These are phyloP conservation scores for Drosophila peninsularis DNA, from an alignment of 2,888 invertebrate genomes.

Conservation along the genomic window DNA sequence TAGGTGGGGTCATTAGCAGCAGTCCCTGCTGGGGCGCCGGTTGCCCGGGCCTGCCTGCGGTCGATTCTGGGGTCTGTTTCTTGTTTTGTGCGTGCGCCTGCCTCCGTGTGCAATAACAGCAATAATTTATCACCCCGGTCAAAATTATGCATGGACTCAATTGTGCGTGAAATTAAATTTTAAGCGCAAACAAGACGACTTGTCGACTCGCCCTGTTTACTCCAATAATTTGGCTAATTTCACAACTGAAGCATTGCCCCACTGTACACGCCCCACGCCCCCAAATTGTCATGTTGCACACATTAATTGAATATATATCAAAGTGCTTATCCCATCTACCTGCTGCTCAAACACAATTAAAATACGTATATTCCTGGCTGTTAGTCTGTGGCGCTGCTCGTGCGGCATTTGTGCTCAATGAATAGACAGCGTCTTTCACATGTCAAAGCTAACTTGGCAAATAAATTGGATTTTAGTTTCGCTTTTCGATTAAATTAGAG, in stretches of 20 bases:
- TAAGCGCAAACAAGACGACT: constrained; percentile 78
- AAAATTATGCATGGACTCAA: constrained; percentile 81
- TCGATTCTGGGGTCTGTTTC: constrained; percentile 40
- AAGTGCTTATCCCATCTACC: constrained; percentile 22
- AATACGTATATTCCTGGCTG: not conserved
- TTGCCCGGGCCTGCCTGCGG: constrained; percentile 37
- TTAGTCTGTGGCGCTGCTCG: not conserved
- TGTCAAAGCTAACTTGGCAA: not conserved
- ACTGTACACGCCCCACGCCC: not conserved
- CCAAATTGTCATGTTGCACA: constrained; percentile 30
- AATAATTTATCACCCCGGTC: constrained; percentile 81
- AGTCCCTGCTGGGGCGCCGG: constrained; percentile 28
- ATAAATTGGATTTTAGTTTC: not conserved
- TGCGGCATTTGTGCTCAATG: not conserved
- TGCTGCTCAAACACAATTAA: constrained; percentile 37
- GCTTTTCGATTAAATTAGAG: not conserved
- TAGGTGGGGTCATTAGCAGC: constrained; percentile 68
- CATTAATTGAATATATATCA: constrained; percentile 69
- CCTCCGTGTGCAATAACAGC: constrained; percentile 71
- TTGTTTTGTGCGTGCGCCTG: constrained; percentile 34
- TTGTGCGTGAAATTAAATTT: constrained; percentile 83
- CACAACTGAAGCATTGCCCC: constrained; percentile 36
- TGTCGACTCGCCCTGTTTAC: constrained; percentile 72
- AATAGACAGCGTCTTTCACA: not conserved
- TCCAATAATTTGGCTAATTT: constrained; percentile 80